Conservation (phyloP, 2,888 invertebrate genomes). For the Drosophila formosana region DNA sequence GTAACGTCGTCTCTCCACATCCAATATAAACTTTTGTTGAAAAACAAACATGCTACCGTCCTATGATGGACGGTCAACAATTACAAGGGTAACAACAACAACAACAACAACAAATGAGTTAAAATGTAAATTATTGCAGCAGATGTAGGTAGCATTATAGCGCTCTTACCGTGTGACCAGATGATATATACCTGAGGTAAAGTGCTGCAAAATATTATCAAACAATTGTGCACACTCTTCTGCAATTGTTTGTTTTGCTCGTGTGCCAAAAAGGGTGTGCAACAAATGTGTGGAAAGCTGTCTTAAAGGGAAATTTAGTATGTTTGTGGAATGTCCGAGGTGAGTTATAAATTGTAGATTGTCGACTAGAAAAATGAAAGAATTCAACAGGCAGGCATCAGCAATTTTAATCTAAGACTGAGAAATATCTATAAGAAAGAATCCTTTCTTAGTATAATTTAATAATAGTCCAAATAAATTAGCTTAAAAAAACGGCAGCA, state of each 20-base stretch:
- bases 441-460: too few species aligned
- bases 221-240: background rate
- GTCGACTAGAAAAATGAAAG: background rate
- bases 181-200: constrained; percentile 31
- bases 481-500: too few species aligned
- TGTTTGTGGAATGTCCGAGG: background rate
- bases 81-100: constrained; percentile 36
- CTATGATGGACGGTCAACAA: constrained; percentile 71
- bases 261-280: background rate
- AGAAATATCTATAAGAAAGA: too few species aligned
- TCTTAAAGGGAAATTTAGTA: background rate
- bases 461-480: too few species aligned
- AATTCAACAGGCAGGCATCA: too few species aligned
- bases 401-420: too few species aligned
- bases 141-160: constrained; percentile 54
- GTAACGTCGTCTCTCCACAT: constrained; percentile 27
- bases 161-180: constrained; percentile 11
- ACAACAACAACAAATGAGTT: constrained; percentile 40
- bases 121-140: constrained; percentile 66
- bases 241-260: background rate
- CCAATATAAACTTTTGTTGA: constrained; percentile 67
- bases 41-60: constrained; percentile 68
- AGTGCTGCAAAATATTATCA: constrained; percentile 6
- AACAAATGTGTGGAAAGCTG: background rate
- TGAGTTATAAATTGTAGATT: background rate